Percentiles rank a stretch among this genome's conserved stretches.
Conservation (phyloP, 2,888 invertebrate genomes). For the Byasa hedistus region DNA sequence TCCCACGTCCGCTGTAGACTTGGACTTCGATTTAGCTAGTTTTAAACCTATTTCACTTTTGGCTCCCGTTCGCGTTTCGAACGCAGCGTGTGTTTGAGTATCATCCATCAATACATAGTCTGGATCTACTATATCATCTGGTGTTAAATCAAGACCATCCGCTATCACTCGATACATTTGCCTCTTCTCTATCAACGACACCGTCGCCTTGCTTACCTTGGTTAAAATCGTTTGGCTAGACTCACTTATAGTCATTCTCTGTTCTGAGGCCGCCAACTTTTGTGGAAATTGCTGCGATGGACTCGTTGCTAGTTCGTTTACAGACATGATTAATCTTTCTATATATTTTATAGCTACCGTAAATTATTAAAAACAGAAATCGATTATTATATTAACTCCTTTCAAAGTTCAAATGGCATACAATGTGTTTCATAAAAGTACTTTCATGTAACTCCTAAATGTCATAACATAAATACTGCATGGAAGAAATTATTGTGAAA, state of each 20-base stretch:
- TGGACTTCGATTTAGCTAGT: constrained; percentile 43
- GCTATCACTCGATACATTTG: constrained; percentile 47
- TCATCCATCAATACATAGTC: constrained; percentile 60
- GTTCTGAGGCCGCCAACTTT: constrained; percentile 25
- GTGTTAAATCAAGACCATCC: constrained; percentile 55
- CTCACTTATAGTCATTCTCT: constrained; percentile 36
- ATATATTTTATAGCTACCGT: background rate
- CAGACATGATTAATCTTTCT: background rate
- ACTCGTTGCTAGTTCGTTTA: background rate
- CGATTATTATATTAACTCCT: background rate
- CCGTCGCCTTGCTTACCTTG: constrained; percentile 41
- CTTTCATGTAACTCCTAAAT: background rate
- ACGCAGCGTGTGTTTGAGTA: constrained; percentile 59
- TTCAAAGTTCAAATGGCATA: background rate
- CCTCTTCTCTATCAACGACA: constrained; percentile 58
- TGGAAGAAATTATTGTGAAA: background rate
- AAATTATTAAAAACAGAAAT: background rate
- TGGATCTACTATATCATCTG: constrained; percentile 55
- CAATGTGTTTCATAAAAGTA: background rate
- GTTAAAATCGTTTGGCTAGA: constrained; percentile 32
- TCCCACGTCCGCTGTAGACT: constrained; percentile 44
- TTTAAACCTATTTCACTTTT: constrained; percentile 51
- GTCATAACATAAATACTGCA: background rate
- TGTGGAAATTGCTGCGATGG: constrained; percentile 12
- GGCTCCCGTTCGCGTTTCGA: constrained; percentile 48